Base-by-base conservation (phyloP, 2,888 invertebrate species). In the Notodonta dromedarius region DNA sequence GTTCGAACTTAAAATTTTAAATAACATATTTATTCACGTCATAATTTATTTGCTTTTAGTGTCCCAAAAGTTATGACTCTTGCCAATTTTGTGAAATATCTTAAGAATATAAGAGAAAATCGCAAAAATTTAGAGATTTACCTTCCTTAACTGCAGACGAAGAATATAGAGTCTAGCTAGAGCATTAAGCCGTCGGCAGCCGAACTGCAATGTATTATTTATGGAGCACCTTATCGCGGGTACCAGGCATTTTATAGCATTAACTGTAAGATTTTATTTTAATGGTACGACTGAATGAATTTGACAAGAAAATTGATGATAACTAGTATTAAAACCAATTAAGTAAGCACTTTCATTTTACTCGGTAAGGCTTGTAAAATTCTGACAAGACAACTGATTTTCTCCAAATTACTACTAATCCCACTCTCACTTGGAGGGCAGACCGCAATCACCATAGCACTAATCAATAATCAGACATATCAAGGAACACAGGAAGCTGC, bases 161-260 rank as follows among this genome's bases (percentile, higher is more conserved):
- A 50, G 14, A 48, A 14, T 48, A 48, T 5, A 48, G 35, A 35
- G 35, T 35, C 35, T 35, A 7, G 35, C 24, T 24, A 24, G 16
- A 50, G 4, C 16, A 50, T 16, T 50, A 52, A 58, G 50, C 40
- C 53, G 46, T 56, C 62, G 48, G 54, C 16, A 63, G 66, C 70
- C 67, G 69, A 68, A 67, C 69, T 60, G 60, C 62, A 57, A 48
- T 59, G 67, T 61, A 67, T 75, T 73, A 76, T 71, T 69, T 71
- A 75, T 74, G 71, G 70, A 63, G 46, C 65, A 65, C 67, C 76
- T 78, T 80, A 80, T 82, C 82, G 67, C 9, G 7, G 9, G 8
- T 16, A 16, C 5, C 52, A 52, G 32, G 6, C 5, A 32, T 14
- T 52, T 52, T 52, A 12, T 52, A 52, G 12, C 24, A 14, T 24